Evolutionary conservation across 2,797 vertebrate genomes (phyloP), one percentile per base, ranked within the genome.

Genomic region (Carduelis carduelis): DNA sequence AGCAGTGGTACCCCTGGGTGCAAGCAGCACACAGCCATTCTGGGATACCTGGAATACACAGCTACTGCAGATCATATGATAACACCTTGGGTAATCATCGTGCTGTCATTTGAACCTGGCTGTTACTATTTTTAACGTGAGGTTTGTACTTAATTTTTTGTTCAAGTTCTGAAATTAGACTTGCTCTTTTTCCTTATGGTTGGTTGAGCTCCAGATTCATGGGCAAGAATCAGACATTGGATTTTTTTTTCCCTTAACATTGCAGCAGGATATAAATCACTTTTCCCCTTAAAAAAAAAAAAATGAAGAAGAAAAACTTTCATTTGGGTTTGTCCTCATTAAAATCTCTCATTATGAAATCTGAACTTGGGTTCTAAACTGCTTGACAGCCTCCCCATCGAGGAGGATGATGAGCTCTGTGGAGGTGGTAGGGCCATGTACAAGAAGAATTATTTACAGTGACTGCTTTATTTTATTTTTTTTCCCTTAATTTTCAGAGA

Each of bases 401-500:
- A 80, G 68, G 83, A 75, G 71, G 66, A 64, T 2, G 23, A 65
- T 81, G 50, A 85, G 80, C 47, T 90, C 47, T 55, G 28, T 2
- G n/a, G 75, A 76, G 49, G 55, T 4, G 12, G 27, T 35, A 91
- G 77, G 22, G 66, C 64, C 70, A 56, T 1, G 14, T 55, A 32
- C 35, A 16, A n/a, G 41, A 83, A 60, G 50, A 53, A 37, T 77
- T 55, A 55, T 68, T 95, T 44, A 82, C 44, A 8, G 9, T 82
- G 63, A 77, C 30, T 66, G 24, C 9, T 39, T 87, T 28, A 27
- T 81, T 56, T 16, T 19, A 41, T 18, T 28, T 28, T 8, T 23
- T 41, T 12, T 34, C 49, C 87, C 77, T 95, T 78, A n/a, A 94
- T 95, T 97, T 97, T 66, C 98, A 99, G 99, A 99, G 99, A 99